Conservation (phyloP, 2,113 vertebrate species). For the Pao palembangensis region DNA sequence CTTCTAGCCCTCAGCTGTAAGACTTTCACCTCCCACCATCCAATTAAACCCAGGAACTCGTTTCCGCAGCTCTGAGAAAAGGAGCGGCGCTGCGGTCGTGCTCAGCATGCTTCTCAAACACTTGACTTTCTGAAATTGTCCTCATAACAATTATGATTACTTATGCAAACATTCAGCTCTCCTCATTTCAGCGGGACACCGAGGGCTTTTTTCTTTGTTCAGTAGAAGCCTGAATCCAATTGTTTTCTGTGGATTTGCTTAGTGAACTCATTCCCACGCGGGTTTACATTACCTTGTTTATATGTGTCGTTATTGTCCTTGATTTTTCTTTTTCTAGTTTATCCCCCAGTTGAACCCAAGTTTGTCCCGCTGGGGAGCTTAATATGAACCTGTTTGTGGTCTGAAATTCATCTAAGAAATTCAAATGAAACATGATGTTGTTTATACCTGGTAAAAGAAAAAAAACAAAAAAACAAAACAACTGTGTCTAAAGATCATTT, state of each 20-base stretch:
- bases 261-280: constrained; percentile 12
- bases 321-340: constrained; percentile 32
- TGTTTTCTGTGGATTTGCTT: constrained; percentile 17
- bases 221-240: constrained; percentile 2
- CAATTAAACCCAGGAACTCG: constrained; percentile 69
- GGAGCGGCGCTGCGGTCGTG: constrained; percentile 35
- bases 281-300: constrained; percentile 33
- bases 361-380: constrained; percentile 26
- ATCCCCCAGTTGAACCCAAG: constrained; percentile 19
- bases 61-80: constrained; percentile 35
- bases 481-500: background rate
- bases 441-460: no score
- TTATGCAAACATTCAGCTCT: constrained; percentile 30
- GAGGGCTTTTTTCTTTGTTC: background rate
- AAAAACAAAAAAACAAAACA: no score
- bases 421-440: constrained; percentile 17
- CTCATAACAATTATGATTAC: constrained; percentile 57
- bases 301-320: constrained; percentile 36
- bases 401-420: constrained; percentile 11
- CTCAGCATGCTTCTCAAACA: constrained; percentile 54
- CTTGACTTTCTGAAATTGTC: constrained; percentile 54
- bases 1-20: constrained; percentile 57
- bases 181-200: constrained; percentile 4
- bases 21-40: constrained; percentile 67
- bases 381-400: constrained; percentile 15